These are phyloP conservation scores for Brenthis ino DNA, from an alignment of 2,888 invertebrate species.

Conservation along the genomic window DNA sequence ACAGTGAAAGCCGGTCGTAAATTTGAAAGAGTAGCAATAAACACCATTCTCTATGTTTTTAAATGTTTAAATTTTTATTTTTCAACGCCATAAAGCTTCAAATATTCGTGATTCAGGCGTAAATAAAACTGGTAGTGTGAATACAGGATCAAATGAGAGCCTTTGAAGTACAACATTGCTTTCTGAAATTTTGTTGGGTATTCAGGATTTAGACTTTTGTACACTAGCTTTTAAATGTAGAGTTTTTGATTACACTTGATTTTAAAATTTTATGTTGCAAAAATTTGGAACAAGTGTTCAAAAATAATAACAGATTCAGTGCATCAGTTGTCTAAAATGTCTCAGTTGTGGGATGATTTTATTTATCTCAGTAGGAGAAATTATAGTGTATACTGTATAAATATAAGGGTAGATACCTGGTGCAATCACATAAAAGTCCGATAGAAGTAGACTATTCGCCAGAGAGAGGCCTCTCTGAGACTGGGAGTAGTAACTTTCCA, in stretches of 20 bases:
- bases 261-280: neutral
- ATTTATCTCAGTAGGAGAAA: too few species aligned
- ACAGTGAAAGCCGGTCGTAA: slow-evolving; percentile 4
- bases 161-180: slow-evolving; percentile 17
- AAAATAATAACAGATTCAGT: too few species aligned
- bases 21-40: slow-evolving; percentile 21
- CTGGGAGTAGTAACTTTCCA: too few species aligned
- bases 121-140: slow-evolving; percentile 23
- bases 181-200: neutral
- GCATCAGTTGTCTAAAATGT: too few species aligned
- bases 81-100: slow-evolving; percentile 8
- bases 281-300: too few species aligned
- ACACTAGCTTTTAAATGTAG: neutral
- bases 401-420: too few species aligned
- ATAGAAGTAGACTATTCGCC: too few species aligned
- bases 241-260: neutral
- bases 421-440: too few species aligned
- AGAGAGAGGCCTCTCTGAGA: too few species aligned
- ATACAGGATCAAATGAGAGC: slow-evolving; percentile 20
- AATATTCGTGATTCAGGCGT: slow-evolving; percentile 15
- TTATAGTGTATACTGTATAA: too few species aligned
- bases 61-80: slow-evolving; percentile 18
- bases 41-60: slow-evolving; percentile 20
- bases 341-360: too few species aligned
- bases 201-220: neutral